Evolutionary conservation across 1,140 invertebrate species (phyloP).

Genomic region (Cydia strobilella): DNA sequence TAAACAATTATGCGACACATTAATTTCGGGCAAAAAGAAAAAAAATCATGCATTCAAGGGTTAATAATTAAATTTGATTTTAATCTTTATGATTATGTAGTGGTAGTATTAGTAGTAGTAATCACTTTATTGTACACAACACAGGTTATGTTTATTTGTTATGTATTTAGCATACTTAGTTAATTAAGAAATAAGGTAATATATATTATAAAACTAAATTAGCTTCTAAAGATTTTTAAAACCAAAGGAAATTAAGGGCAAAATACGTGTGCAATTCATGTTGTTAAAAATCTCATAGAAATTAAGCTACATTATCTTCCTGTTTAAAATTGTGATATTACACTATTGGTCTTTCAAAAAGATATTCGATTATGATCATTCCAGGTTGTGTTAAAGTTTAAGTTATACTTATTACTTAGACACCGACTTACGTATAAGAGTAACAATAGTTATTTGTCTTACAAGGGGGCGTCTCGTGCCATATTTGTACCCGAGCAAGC

Average conservation of each 20-base stretch:
- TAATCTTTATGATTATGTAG: background rate
- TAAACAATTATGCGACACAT: too few species aligned
- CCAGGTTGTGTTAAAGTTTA: slow-evolving; percentile 56
- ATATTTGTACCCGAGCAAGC: too few species aligned
- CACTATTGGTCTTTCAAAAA: slow-evolving; percentile 50
- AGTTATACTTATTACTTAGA: background rate
- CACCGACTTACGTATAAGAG: too few species aligned
- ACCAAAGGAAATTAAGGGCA: slow-evolving; percentile 1
- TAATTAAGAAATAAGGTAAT: slow-evolving; percentile 27
- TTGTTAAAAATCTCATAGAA: slow-evolving; percentile 34
- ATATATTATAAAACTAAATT: slow-evolving; percentile 38
- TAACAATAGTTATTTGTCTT: too few species aligned
- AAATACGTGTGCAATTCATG: slow-evolving; percentile 40
- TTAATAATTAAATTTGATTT: too few species aligned
- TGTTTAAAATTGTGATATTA: slow-evolving; percentile 47
- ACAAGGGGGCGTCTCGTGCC: too few species aligned
- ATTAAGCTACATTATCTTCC: background rate
- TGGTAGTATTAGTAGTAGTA: too few species aligned
- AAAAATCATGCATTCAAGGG: too few species aligned
- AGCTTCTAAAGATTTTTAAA: background rate
- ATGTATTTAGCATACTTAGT: background rate
- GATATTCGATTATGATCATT: slow-evolving; percentile 55
- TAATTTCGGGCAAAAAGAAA: too few species aligned
- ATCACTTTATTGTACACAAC: too few species aligned
- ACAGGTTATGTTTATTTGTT: slow-evolving; percentile 1